Evolutionary conservation across 1,140 invertebrate genomes (phyloP).

Genomic region (Cotesia chilonis): DNA sequence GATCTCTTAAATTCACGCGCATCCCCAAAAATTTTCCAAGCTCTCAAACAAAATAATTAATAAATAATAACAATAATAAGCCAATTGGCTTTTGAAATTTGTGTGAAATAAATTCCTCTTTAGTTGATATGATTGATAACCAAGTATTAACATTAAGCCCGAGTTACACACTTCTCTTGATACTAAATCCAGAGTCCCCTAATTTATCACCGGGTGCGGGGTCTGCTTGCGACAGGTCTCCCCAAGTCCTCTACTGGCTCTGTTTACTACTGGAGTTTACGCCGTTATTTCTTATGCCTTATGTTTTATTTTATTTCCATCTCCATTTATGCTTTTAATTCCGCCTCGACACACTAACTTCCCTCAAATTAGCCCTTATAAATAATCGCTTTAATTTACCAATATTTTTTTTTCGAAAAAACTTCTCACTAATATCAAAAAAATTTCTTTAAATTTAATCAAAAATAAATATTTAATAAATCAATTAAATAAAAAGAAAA

Average conservation of each 20-base stretch:
- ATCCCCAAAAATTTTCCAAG: not conserved
- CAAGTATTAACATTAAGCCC: conserved; percentile 58
- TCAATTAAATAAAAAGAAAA: too few relatives aligned
- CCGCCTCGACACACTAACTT: not conserved
- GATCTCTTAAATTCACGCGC: too few relatives aligned
- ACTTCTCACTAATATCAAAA: too few relatives aligned
- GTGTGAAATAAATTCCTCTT: conserved; percentile 24
- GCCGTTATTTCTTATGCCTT: conserved; percentile 16
- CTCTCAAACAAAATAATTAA: not conserved
- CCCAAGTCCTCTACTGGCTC: conserved; percentile 20
- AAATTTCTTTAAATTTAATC: too few relatives aligned
- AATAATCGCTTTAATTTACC: not conserved
- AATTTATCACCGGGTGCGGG: conserved; percentile 58
- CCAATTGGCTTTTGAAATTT: conserved; percentile 19
- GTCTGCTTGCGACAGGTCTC: conserved; percentile 58
- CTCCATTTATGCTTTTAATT: not conserved
- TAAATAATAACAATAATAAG: not conserved
- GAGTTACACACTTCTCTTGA: conserved; percentile 65
- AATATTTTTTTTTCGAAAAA: not conserved
- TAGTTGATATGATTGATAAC: conserved; percentile 57
- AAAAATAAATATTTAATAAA: too few relatives aligned
- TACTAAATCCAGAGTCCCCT: conserved; percentile 61
- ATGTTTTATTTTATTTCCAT: conserved; percentile 35
- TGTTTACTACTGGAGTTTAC: conserved; percentile 15
- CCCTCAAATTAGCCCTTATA: conserved; percentile 20